These are phyloP conservation scores for Monopterus albus DNA, from an alignment of 2,113 vertebrate genomes.

Conservation along the genomic window DNA sequence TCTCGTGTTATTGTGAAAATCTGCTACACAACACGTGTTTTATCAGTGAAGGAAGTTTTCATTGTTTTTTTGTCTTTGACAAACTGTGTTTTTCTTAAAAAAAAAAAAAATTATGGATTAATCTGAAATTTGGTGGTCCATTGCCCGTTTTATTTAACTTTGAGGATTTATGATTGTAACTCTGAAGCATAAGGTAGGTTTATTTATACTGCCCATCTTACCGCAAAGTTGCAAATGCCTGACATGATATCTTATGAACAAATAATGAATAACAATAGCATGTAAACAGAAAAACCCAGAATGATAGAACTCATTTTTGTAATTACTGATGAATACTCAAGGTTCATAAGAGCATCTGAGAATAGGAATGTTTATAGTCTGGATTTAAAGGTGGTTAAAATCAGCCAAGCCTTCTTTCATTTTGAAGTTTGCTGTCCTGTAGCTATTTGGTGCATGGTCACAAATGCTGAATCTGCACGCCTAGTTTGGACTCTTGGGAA, in stretches of 20 bases:
- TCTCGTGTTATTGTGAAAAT: constrained; percentile 1
- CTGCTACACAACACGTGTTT: neutral
- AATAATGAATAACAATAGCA: too few species aligned
- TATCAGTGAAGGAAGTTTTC: too few species aligned
- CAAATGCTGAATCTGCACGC: constrained; percentile 12
- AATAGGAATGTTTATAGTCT: neutral
- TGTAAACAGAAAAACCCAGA: too few species aligned
- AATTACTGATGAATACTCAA: too few species aligned
- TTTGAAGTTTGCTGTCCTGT: neutral
- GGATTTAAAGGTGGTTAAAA: too few species aligned
- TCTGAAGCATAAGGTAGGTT: neutral
- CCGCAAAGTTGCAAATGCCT: neutral
- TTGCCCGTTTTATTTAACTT: neutral
- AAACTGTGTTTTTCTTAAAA: too few species aligned
- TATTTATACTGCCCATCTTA: neutral
- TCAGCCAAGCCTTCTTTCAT: neutral
- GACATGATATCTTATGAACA: neutral
- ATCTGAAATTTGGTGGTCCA: neutral
- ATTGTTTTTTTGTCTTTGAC: too few species aligned
- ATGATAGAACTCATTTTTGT: too few species aligned
- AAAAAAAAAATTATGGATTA: too few species aligned
- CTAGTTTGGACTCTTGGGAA: constrained; percentile 5
- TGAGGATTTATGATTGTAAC: neutral
- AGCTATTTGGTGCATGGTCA: neutral
- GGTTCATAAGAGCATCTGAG: too few species aligned